Evolutionary conservation across 2,113 vertebrate genomes (phyloP).

Genomic region (Myocastor coypus): DNA sequence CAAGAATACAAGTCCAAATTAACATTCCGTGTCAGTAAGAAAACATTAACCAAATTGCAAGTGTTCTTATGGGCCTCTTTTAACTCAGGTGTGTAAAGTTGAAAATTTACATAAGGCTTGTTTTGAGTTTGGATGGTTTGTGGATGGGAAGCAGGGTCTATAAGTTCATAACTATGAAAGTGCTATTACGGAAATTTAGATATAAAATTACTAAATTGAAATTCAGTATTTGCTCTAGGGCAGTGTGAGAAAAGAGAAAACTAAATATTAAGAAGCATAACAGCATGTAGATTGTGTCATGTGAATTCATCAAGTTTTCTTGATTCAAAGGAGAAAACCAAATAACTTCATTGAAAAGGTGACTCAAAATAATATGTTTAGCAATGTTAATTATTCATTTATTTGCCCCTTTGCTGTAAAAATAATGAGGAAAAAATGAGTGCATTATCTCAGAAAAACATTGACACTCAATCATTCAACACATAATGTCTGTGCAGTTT

Average conservation of each 20-base stretch:
- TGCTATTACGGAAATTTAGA: slow-evolving; percentile 72
- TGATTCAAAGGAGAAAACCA: neutral
- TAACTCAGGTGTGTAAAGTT: slow-evolving; percentile 75
- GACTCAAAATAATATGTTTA: neutral
- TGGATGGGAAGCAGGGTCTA: neutral
- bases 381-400: neutral
- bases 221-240: slow-evolving; percentile 74
- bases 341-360: neutral
- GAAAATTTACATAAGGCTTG: slow-evolving; percentile 78
- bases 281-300: neutral
- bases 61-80: slow-evolving; percentile 78
- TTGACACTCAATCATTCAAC: neutral
- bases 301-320: slow-evolving; percentile 25
- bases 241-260: neutral
- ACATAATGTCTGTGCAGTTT: neutral
- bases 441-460: neutral
- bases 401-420: slow-evolving; percentile 1
- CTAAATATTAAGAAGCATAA: slow-evolving; percentile 4
- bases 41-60: slow-evolving; percentile 79
- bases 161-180: slow-evolving; percentile 49
- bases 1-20: slow-evolving; percentile 83
- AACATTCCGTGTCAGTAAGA: slow-evolving; percentile 79
- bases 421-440: neutral
- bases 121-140: slow-evolving; percentile 67
- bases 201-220: slow-evolving; percentile 67